Conservation (phyloP, 2,113 vertebrate species). For the Passer domesticus region DNA sequence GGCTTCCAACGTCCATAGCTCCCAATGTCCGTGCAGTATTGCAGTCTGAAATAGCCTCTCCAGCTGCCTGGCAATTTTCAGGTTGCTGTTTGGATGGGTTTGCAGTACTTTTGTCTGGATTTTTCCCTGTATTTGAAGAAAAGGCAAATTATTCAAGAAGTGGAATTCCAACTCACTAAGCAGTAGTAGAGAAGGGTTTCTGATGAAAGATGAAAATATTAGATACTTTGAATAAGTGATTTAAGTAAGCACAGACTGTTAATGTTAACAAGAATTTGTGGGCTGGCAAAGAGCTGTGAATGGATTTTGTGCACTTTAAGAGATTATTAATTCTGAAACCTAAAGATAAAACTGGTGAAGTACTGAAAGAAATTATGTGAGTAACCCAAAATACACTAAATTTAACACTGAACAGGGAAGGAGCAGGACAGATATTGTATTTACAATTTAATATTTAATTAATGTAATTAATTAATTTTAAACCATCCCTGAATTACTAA, state of each 20-base stretch:
- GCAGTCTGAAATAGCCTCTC: not conserved
- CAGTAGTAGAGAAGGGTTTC: not conserved
- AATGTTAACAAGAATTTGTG: not conserved
- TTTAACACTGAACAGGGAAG: not conserved
- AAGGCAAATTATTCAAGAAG: not conserved
- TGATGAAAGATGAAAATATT: not conserved
- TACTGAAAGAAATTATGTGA: not conserved
- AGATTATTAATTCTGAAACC: not conserved
- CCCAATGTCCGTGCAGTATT: not conserved
- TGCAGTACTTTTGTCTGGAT: not conserved
- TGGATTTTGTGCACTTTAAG: not conserved
- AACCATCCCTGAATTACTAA: not conserved
- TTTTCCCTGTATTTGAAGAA: not conserved
- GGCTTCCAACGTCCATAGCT: not conserved
- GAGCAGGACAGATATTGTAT: not conserved
- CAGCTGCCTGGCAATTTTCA: not conserved
- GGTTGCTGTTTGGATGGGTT: not conserved
- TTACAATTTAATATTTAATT: not conserved
- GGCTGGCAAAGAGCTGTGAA: not conserved
- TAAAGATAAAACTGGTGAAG: not conserved
- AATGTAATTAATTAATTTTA: not conserved
- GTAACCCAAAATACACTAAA: not conserved
- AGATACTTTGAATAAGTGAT: not conserved
- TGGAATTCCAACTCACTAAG: not conserved
- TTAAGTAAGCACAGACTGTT: not conserved